Evolutionary conservation across 2,113 vertebrate genomes (phyloP).

Genomic region (Anthoscopus minutus): DNA sequence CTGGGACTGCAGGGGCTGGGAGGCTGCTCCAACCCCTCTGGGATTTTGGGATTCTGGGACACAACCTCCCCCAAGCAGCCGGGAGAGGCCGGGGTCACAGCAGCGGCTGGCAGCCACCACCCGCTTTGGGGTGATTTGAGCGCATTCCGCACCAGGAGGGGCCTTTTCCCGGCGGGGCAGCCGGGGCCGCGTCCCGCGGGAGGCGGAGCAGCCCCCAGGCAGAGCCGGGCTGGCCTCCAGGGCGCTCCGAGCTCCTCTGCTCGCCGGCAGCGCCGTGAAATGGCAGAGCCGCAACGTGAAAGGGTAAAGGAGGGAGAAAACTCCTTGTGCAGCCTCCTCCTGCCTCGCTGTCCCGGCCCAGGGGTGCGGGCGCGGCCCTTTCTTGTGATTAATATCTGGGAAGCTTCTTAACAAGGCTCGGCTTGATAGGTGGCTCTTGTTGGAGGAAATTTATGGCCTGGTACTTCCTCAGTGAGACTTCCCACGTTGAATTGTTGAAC

Average conservation of each 20-base stretch:
- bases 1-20: accelerated
- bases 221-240: accelerated
- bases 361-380: neutral
- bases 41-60: neutral
- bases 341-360: neutral
- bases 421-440: constrained; percentile 73
- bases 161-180: accelerated
- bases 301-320: neutral
- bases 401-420: constrained; percentile 59
- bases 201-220: accelerated
- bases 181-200: neutral
- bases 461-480: constrained; percentile 77
- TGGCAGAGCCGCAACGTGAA: neutral
- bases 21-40: accelerated
- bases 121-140: too few relatives aligned
- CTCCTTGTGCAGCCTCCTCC: neutral
- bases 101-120: neutral
- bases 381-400: constrained; percentile 61
- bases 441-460: constrained; percentile 74
- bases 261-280: neutral
- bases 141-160: neutral
- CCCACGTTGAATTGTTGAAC: constrained; percentile 77
- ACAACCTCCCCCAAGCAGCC: accelerated
- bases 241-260: accelerated
- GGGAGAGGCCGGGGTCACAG: accelerated